Base-by-base conservation (phyloP, 2,888 invertebrate species). In the Alentia gelatinosa region DNA sequence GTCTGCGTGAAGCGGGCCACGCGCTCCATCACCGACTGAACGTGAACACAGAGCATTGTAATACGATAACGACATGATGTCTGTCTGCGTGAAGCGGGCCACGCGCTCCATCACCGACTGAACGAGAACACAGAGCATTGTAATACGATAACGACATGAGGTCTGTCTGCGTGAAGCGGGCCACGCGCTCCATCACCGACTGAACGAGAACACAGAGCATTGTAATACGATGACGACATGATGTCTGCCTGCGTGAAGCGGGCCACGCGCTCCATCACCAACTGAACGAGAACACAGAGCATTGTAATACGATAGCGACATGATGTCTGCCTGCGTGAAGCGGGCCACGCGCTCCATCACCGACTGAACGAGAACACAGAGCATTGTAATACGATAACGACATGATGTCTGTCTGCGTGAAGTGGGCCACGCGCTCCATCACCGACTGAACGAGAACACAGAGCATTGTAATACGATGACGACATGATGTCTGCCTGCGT, bases 401-500 rank as follows among this genome's bases (percentile, higher is more conserved):
- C 5, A 99, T 97, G 75, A 98, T 97, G 94, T 98, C 98, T 0
- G 98, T 99, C 93, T 98, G 97, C 0, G 98, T 97, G 92, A 98
- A 98, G 50, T 98, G 97, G 0, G 98, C 97, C 93, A 98, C 95
- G 91, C 98, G 96, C 94, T 98, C 97, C 96, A 99, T 97, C 1
- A 98, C 97, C 63, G 97, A 97, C 96, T 96, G 93, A n/a, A n/a
- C n/a, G n/a, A n/a, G n/a, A n/a, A n/a, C n/a, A n/a, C n/a, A n/a
- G n/a, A n/a, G n/a, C n/a, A n/a, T n/a, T n/a, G n/a, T n/a, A n/a
- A n/a, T n/a, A n/a, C n/a, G n/a, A n/a, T 1, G 98, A 98, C 19
- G 98, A 97, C 5, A 99, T 97, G 75, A 98, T 97, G 94, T 98
- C 98, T 0, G 98, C 99, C 93, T 98, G 97, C 0, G 98, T 97